Evolutionary conservation across 2,888 invertebrate genomes (phyloP).

Genomic region (Parochlus steinenii): DNA sequence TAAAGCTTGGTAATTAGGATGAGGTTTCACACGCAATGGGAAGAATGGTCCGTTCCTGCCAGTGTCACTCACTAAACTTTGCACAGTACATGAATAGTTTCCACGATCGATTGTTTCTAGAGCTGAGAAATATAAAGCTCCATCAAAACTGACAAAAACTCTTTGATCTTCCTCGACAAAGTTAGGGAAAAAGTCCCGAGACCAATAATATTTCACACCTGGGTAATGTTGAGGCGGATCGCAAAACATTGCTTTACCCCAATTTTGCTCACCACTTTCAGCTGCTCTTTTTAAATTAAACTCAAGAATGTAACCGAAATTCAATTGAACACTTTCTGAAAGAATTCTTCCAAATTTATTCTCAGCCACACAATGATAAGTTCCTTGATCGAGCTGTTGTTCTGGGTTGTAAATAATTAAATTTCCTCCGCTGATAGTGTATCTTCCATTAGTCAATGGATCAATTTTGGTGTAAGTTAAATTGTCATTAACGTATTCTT

Average conservation of each 20-base stretch:
- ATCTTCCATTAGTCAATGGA: constrained; percentile 54
- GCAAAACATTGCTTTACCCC: constrained; percentile 85
- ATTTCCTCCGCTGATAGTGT: constrained; percentile 80
- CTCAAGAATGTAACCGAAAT: constrained; percentile 80
- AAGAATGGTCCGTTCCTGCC: constrained; percentile 87
- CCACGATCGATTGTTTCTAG: constrained; percentile 81
- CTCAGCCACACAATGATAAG: constrained; percentile 82
- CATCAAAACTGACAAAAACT: constrained; percentile 87
- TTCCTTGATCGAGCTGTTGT: constrained; percentile 63
- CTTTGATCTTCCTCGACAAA: constrained; percentile 85
- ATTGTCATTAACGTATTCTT: constrained; percentile 67
- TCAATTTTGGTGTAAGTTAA: constrained; percentile 57
- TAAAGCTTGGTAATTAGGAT: constrained; percentile 78
- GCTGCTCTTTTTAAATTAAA: constrained; percentile 74
- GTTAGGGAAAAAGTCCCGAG: constrained; percentile 74
- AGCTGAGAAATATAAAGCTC: constrained; percentile 86
- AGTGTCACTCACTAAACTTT: constrained; percentile 69
- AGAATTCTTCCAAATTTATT: constrained; percentile 78
- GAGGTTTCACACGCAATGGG: constrained; percentile 60
- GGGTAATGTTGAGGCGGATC: constrained; percentile 89
- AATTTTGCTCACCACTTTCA: constrained; percentile 76
- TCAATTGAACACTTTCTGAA: constrained; percentile 72
- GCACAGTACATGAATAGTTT: constrained; percentile 82
- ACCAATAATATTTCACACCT: constrained; percentile 80
- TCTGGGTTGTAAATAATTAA: constrained; percentile 76